These are phyloP conservation scores for Astropecten irregularis DNA, from an alignment of 53 echinoderm and acorn worm species.

Conservation along the genomic window DNA sequence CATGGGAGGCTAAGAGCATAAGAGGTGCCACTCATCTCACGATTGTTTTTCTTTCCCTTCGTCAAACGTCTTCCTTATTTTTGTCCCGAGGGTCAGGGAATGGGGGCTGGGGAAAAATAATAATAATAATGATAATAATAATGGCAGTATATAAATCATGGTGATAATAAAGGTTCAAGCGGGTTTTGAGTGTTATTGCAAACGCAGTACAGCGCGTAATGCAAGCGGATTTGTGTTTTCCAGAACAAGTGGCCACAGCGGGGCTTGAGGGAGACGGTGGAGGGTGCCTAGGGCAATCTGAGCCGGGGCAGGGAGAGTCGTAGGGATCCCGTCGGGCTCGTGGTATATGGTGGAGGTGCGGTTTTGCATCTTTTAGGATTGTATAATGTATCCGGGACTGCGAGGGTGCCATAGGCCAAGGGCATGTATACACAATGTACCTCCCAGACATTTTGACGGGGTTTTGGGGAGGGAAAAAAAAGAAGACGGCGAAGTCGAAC, in stretches of 20 bases:
- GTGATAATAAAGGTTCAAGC: background rate
- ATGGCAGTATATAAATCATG: background rate
- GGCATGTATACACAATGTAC: too few species aligned
- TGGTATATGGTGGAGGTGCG: background rate
- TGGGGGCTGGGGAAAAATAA: background rate
- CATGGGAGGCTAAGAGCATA: background rate
- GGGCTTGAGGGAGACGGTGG: too few species aligned
- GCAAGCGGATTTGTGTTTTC: background rate
- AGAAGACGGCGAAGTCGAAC: too few species aligned
- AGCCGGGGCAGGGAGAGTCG: too few species aligned
- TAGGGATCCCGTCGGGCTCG: too few species aligned
- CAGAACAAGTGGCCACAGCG: background rate
- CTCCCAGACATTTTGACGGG: too few species aligned
- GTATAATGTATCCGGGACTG: constrained; percentile 32
- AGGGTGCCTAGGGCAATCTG: too few species aligned
- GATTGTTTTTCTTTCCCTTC: constrained; percentile 38
- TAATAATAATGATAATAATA: background rate
- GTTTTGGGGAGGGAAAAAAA: too few species aligned
- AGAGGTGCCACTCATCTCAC: constrained; percentile 29
- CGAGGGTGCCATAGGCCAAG: background rate
- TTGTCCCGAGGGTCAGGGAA: constrained; percentile 27
- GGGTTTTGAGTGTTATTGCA: constrained; percentile 22
- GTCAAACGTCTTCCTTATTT: constrained; percentile 49
- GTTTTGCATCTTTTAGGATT: constrained; percentile 17
- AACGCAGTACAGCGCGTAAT: background rate